Base-by-base conservation (phyloP, 2,797 vertebrate genomes). In the Xiphorhynchus erythropygius region DNA sequence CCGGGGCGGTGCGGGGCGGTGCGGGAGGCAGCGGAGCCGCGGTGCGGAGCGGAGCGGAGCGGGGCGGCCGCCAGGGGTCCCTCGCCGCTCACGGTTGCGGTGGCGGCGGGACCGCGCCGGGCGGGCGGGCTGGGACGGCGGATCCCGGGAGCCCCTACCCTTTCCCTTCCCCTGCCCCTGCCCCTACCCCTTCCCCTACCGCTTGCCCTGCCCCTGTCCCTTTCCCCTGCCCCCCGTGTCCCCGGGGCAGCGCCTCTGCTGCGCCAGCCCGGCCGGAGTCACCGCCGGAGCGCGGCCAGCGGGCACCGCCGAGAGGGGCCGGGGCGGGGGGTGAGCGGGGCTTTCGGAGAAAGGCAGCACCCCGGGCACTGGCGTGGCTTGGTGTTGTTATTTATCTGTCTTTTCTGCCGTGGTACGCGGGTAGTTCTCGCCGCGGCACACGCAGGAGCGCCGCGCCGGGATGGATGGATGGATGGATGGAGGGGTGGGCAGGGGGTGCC, bases 391-490 rank as follows among this genome's bases (percentile, higher is more conserved):
- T n/a, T 41, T 32, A 14, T 39, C 5, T 10, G 35, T 47, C 27
- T n/a, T 59, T 62, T 17, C 7, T 3, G 1, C 53, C 25, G 3
- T 3, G 5, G 10, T 2, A 2, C 4, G 22, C 33, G 1, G 71
- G 49, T 19, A 7, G 7, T 28, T 55, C 39, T 35, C 19, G 16
- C 15, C 4, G 87, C 41, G 41, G 35, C 74, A 9, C 44, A 13
- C 3, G 44, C 23, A 2, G 4, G 18, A 11, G 42, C 28, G 47
- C 63, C 3, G 68, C 8, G 68, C 33, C 8, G 10, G 42, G 9
- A 15, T 1, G 64, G 10, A 1, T 0, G 6, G 11, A 1, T 0
- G 6, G 9, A 15, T 1, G 64, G 11, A 1, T 0, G 6, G 19
- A 1, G 89, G 28, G 37, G 11, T 4, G 63, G 14, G 24, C 39